These are phyloP conservation scores for Embidobia sp. DNA, from an alignment of 2,888 invertebrate genomes.

Conservation along the genomic window DNA sequence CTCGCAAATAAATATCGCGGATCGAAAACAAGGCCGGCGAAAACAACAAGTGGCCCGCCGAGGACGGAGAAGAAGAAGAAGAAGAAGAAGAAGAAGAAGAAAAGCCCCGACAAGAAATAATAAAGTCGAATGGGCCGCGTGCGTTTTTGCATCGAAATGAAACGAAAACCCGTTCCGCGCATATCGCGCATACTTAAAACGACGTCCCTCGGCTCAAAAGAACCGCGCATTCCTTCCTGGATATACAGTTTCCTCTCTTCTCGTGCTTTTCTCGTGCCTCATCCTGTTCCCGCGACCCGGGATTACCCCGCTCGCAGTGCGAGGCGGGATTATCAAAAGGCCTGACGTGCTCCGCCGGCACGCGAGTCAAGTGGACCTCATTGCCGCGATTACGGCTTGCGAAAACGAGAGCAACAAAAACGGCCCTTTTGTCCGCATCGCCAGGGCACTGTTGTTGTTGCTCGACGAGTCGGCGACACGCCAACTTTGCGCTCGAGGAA, in stretches of 20 bases:
- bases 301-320: conserved; percentile 54
- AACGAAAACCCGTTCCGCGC: conserved; percentile 55
- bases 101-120: conserved; percentile 42
- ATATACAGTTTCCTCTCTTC: conserved; percentile 59
- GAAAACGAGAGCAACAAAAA: conserved; percentile 58
- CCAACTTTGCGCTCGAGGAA: conserved; percentile 29
- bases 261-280: conserved; percentile 40
- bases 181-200: conserved; percentile 69
- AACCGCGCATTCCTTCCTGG: conserved; percentile 64
- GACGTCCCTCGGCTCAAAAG: conserved; percentile 70
- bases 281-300: conserved; percentile 46
- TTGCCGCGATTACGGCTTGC: conserved; percentile 71
- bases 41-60: too few species aligned
- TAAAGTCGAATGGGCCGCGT: conserved; percentile 54
- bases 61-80: conserved; percentile 1
- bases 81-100: conserved; percentile 3
- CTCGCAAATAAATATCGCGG: conserved; percentile 15
- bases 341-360: conserved; percentile 56
- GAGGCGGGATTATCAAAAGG: conserved; percentile 60
- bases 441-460: too few species aligned
- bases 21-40: conserved; percentile 7
- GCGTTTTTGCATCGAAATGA: conserved; percentile 58
- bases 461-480: neutral
- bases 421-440: conserved; percentile 21
- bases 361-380: conserved; percentile 72